phyloP scores from a whole-genome alignment of 2,113 vertebrate genomes.

The Xyliphius kryptos region DNA sequence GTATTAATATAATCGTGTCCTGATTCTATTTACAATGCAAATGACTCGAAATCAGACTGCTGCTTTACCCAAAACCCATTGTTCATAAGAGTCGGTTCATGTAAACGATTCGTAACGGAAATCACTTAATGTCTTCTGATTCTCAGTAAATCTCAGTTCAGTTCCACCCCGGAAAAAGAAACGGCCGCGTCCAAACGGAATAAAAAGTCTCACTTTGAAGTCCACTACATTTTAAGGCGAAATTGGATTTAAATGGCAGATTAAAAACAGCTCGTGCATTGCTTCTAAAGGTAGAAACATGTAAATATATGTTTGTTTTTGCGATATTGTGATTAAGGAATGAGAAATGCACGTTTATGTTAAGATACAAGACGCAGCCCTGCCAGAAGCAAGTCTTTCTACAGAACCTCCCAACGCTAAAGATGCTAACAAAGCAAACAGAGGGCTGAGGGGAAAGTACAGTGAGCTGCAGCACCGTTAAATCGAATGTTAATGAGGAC shows the following conservation, averaged over 20 bases:
- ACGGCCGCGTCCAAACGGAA: not conserved
- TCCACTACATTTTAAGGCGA: not conserved
- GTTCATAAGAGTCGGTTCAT: constrained; percentile 1
- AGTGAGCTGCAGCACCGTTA: not conserved
- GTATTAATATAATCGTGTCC: too few relatives aligned
- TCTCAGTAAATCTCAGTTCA: constrained; percentile 5
- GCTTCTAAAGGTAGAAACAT: not conserved
- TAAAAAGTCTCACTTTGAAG: not conserved
- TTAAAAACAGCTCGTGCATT: not conserved
- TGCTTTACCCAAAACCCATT: not conserved
- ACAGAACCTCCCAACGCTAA: not conserved
- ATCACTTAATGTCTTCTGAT: constrained; percentile 4
- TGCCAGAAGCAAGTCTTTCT: not conserved
- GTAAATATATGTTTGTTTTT: not conserved
- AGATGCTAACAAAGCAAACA: not conserved
- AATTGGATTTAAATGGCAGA: not conserved
- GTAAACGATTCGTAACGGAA: not conserved
- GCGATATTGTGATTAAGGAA: too few relatives aligned
- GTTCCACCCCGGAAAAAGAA: constrained; percentile 4
- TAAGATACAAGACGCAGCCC: not conserved
- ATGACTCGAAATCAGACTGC: not conserved
- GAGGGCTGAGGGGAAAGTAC: too few relatives aligned
- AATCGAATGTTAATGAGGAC: too few relatives aligned
- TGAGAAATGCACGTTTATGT: not conserved
- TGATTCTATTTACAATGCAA: not conserved